Evolutionary conservation across 2,888 invertebrate species (phyloP), one percentile per base, ranked within the genome.

Genomic region (Thalpophila matura): DNA sequence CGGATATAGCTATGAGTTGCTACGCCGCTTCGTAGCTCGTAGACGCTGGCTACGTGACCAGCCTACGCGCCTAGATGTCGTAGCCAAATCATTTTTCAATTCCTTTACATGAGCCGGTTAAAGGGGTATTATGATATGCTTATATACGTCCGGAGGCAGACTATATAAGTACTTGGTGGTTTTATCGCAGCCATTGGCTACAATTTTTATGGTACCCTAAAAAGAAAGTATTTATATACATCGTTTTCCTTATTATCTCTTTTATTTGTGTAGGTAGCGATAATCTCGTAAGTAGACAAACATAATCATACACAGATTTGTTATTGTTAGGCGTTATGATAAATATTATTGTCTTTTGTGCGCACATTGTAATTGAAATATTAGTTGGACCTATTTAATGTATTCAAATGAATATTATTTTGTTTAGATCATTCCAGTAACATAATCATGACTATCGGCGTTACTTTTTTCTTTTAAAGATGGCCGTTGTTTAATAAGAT

Each of bases 21-120:
- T 84, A 82, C 83, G 76, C 66, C 60, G 56, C 54, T 79, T 47
- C 75, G 82, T 81, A 85, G 82, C 72, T 64, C 81, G 86, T 86
- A 85, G 88, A 58, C 60, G 63, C 51, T 53, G 57, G 83, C 89
- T 89, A 90, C 89, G 88, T 87, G 88, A 82, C 65, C 58, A 47
- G 88, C 83, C 88, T 89, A 89, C 88, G 83, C 51, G 80, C 77
- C 75, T 78, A 77, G 78, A 66, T 53, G 47, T 64, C 70, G 77
- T 77, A 80, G 79, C 66, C 12, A 59, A 74, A 72, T 72, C 43
- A 63, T 76, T 80, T 77, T 81, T 79, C 79, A 72, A 85, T 84
- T 81, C 68, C 57, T 65, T 56, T 54, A 38, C 43, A 68, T 53
- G 43, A 57, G 45, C 61, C 26, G 35, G 57, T 42, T 49, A 49